These are phyloP conservation scores for Cygnus atratus DNA, from an alignment of 2,113 vertebrate species.

Conservation along the genomic window DNA sequence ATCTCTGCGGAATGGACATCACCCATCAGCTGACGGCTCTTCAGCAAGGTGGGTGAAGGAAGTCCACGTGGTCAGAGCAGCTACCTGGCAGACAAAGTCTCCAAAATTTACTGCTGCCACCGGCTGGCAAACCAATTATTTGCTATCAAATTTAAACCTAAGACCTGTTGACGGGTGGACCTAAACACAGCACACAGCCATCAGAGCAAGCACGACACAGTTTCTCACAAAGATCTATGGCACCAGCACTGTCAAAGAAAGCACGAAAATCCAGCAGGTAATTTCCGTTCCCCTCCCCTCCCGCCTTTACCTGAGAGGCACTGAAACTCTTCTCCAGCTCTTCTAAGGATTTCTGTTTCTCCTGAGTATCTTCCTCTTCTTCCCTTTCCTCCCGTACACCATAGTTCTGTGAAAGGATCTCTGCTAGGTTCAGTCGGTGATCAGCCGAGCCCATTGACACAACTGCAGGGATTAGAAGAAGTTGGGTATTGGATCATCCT, in stretches of 20 bases:
- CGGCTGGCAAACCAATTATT: not conserved
- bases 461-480: constrained; percentile 52
- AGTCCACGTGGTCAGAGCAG: not conserved
- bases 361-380: constrained; percentile 21
- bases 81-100: not conserved
- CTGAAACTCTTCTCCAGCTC: constrained; percentile 78
- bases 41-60: fast-evolving
- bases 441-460: constrained; percentile 82
- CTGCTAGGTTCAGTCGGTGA: constrained; percentile 78
- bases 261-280: not conserved
- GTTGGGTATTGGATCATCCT: not conserved
- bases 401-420: constrained; percentile 82
- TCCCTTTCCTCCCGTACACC: constrained; percentile 72
- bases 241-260: not conserved
- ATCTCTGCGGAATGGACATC: not conserved
- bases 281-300: not conserved
- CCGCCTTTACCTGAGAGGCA: constrained; percentile 69
- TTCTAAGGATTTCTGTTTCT: constrained; percentile 75
- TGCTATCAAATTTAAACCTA: not conserved
- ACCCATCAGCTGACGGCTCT: not conserved
- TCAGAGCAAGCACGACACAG: not conserved
- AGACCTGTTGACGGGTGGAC: not conserved
- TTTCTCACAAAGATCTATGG: not conserved
- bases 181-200: not conserved
- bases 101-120: not conserved